Evolutionary conservation across 2,888 invertebrate species (phyloP).

Genomic region (Eupithecia subfuscata): DNA sequence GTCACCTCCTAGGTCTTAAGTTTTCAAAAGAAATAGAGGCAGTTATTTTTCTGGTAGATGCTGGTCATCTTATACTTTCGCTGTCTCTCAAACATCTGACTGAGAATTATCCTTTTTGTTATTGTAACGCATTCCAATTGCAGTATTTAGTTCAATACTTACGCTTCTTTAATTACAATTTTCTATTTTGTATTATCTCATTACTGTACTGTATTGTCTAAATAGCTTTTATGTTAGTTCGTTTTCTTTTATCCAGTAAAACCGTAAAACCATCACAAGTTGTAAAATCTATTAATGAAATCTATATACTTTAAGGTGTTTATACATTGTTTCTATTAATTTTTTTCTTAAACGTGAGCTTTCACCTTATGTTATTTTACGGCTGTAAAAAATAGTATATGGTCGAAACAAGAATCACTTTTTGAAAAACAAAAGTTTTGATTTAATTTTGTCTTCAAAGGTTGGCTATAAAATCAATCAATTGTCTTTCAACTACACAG

Average conservation of each 20-base stretch:
- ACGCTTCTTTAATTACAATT: constrained; percentile 43
- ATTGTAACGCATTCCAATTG: constrained; percentile 78
- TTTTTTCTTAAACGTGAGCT: background rate
- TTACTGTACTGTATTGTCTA: constrained; percentile 44
- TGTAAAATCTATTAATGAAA: background rate
- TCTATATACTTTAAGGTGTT: background rate
- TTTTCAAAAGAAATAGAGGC: constrained; percentile 53
- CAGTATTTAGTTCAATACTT: constrained; percentile 47
- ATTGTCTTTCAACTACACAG: background rate
- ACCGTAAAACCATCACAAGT: constrained; percentile 1
- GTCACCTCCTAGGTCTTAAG: constrained; percentile 73
- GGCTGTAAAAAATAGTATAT: background rate
- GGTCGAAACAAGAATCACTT: background rate
- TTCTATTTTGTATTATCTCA: constrained; percentile 52
- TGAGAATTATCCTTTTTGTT: constrained; percentile 61
- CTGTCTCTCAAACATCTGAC: constrained; percentile 64
- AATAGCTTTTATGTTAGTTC: constrained; percentile 8
- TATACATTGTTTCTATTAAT: background rate
- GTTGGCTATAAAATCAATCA: background rate
- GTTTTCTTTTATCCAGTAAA: constrained; percentile 12
- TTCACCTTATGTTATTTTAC: background rate
- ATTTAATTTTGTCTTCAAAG: background rate
- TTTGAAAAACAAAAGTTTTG: background rate
- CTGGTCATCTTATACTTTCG: constrained; percentile 65
- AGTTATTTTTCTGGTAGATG: constrained; percentile 61